These are phyloP conservation scores for Tenualosa thibaudeaui DNA, from an alignment of 2,797 vertebrate species.

Conservation along the genomic window DNA sequence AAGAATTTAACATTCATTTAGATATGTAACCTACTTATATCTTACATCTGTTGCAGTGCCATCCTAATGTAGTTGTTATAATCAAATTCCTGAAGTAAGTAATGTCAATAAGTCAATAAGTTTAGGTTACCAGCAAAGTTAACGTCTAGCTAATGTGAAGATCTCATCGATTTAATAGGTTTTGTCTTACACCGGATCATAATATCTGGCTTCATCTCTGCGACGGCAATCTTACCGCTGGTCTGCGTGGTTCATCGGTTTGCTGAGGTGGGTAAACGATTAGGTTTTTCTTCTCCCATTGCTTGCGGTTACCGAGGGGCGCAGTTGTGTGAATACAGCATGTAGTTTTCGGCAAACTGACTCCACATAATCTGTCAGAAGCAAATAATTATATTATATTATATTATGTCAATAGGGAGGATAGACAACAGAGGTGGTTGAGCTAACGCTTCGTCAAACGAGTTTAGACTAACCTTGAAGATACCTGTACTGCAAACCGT, in stretches of 20 bases:
- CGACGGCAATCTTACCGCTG: conserved; percentile 79
- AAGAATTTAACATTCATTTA: background rate
- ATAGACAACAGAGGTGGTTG: too few species aligned
- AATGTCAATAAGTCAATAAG: too few species aligned
- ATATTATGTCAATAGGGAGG: too few species aligned
- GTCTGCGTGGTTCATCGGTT: conserved; percentile 82
- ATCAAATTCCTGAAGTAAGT: too few species aligned
- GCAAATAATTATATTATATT: background rate
- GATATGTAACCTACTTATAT: too few species aligned
- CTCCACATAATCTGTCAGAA: background rate
- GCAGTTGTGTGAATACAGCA: conserved; percentile 80
- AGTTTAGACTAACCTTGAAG: conserved; percentile 60
- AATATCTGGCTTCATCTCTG: too few species aligned
- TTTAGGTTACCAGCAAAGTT: too few species aligned
- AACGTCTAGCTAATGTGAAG: too few species aligned
- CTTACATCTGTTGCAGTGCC: too few species aligned
- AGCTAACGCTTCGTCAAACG: background rate
- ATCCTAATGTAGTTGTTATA: too few species aligned
- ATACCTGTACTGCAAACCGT: conserved; percentile 54
- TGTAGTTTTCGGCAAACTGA: conserved; percentile 55
- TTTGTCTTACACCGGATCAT: too few species aligned
- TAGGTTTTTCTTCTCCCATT: conserved; percentile 88
- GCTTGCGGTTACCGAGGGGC: conserved; percentile 61
- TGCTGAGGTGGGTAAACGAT: conserved; percentile 84
- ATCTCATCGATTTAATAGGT: too few species aligned